Percentiles rank a stretch among this genome's conserved stretches.
These are phyloP conservation scores for Ptychochromis oligacanthus DNA, from an alignment of 2,113 vertebrate genomes.

Conservation along the genomic window DNA sequence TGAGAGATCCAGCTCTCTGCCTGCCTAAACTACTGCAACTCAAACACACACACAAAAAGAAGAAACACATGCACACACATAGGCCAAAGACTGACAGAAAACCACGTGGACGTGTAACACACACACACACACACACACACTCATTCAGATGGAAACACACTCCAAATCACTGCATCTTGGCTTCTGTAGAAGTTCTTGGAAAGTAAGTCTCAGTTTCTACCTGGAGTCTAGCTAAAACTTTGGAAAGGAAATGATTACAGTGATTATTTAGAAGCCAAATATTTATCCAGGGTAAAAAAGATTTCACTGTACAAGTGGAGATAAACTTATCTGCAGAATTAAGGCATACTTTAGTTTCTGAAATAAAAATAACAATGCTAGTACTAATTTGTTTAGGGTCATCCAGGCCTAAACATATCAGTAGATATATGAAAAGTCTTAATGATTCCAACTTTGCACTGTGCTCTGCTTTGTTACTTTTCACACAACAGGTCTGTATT, in stretches of 20 bases:
- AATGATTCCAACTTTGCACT: background rate
- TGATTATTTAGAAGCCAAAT: background rate
- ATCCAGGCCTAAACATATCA: background rate
- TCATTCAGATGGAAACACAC: constrained; percentile 16
- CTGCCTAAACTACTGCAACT: constrained; percentile 74
- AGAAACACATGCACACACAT: constrained; percentile 42
- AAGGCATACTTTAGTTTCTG: background rate
- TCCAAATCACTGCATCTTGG: constrained; percentile 30
- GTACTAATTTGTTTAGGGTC: background rate
- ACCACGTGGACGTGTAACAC: constrained; percentile 5
- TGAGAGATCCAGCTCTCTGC: constrained; percentile 72
- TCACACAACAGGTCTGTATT: background rate
- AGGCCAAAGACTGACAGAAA: constrained; percentile 23
- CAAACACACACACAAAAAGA: constrained; percentile 63
- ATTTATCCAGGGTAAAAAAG: background rate
- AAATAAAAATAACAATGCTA: background rate
- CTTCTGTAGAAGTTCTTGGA: constrained; percentile 60
- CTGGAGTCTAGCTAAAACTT: constrained; percentile 30
- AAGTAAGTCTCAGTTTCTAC: constrained; percentile 43
- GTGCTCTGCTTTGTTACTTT: background rate
- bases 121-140: constrained; percentile 22
- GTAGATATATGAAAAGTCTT: background rate
- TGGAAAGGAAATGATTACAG: constrained; percentile 13
- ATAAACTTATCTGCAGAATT: background rate
- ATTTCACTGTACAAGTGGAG: background rate